Evolutionary conservation across 2,113 vertebrate genomes (phyloP).

Genomic region (Gnathonemus echidnorhynchus): DNA sequence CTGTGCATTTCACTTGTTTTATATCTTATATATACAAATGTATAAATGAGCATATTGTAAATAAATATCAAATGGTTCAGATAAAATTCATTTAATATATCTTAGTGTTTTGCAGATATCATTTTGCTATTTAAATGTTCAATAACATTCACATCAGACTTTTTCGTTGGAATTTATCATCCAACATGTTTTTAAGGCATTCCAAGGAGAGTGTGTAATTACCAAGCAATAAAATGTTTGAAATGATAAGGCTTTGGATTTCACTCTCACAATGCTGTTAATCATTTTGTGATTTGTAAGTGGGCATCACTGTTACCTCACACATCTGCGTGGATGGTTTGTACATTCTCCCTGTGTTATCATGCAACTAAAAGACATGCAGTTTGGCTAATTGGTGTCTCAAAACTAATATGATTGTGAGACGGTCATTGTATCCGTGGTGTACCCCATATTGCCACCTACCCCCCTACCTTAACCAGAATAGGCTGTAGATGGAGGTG

Average conservation of each 20-base stretch:
- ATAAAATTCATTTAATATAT: slow-evolving; percentile 52
- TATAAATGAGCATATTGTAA: slow-evolving; percentile 62
- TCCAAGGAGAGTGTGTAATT: slow-evolving; percentile 68
- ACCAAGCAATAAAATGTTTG: slow-evolving; percentile 63
- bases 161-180: slow-evolving; percentile 65
- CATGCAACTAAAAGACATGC: background rate
- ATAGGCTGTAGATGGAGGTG: background rate
- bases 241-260: slow-evolving; percentile 18
- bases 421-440: background rate
- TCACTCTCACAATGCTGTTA: background rate
- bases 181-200: slow-evolving; percentile 78
- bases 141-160: slow-evolving; percentile 48
- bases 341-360: background rate
- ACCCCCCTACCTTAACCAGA: background rate
- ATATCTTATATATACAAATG: slow-evolving; percentile 57
- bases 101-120: slow-evolving; percentile 68
- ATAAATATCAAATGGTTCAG: slow-evolving; percentile 56
- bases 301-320: background rate
- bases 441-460: background rate
- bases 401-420: background rate
- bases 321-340: background rate
- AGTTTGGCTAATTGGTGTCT: background rate
- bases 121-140: slow-evolving; percentile 75
- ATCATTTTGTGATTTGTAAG: background rate
- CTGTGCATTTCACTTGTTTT: slow-evolving; percentile 59